These are phyloP conservation scores for Lipotes vexillifer DNA, from an alignment of 2,113 vertebrate species.

Conservation along the genomic window DNA sequence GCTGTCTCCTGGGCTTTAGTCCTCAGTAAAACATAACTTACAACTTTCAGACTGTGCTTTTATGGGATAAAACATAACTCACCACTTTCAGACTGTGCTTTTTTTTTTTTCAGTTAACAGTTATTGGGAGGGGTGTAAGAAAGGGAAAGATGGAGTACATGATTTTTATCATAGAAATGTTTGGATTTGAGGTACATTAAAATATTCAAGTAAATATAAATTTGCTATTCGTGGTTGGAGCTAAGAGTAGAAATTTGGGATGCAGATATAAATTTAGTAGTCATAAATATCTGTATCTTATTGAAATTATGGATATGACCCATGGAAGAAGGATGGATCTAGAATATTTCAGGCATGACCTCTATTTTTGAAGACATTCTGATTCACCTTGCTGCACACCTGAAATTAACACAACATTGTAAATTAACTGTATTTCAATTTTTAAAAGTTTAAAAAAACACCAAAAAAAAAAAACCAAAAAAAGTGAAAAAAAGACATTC, in stretches of 20 bases:
- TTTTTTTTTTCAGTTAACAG: too few species aligned
- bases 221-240: not conserved
- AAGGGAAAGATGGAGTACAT: not conserved
- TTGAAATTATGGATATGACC: not conserved
- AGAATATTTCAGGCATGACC: not conserved
- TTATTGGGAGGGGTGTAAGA: accelerated
- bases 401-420: too few species aligned
- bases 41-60: too few species aligned
- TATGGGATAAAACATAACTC: too few species aligned
- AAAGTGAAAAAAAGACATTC: not conserved
- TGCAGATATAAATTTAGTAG: not conserved
- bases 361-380: not conserved
- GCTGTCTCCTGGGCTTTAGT: too few species aligned
- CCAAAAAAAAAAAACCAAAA: too few species aligned
- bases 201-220: not conserved
- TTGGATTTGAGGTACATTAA: not conserved
- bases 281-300: not conserved
- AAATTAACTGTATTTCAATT: too few species aligned
- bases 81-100: too few species aligned
- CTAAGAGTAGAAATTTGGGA: not conserved
- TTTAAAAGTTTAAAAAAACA: too few species aligned
- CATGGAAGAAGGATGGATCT: not conserved
- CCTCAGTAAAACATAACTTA: too few species aligned
- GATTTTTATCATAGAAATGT: not conserved
- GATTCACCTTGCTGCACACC: not conserved